These are phyloP conservation scores for Meganola albula DNA, from an alignment of 2,888 invertebrate genomes.

Conservation along the genomic window DNA sequence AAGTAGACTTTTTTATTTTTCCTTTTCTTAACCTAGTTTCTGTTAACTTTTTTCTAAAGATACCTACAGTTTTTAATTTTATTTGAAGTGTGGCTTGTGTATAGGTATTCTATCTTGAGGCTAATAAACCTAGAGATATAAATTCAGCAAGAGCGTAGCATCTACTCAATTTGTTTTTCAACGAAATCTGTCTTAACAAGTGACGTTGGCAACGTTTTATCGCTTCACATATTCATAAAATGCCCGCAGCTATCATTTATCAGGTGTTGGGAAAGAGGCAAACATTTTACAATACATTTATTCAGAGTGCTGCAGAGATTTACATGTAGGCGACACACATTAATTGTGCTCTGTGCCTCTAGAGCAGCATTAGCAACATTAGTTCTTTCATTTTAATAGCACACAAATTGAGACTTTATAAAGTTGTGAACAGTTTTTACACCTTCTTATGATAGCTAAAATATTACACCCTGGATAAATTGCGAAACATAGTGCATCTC, in stretches of 20 bases:
- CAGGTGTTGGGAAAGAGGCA: conserved; percentile 54
- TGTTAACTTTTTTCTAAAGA: too few species aligned
- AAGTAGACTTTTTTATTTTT: too few species aligned
- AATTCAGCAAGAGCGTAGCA: too few species aligned
- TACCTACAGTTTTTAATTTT: too few species aligned
- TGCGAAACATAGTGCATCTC: too few species aligned
- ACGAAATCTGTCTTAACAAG: conserved; percentile 25
- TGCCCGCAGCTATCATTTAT: conserved; percentile 61
- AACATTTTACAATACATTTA: conserved; percentile 61
- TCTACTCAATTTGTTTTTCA: conserved; percentile 20
- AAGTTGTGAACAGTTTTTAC: conserved; percentile 42
- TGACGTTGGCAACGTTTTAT: conserved; percentile 44
- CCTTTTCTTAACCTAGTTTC: too few species aligned
- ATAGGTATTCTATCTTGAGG: too few species aligned
- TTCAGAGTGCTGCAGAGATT: conserved; percentile 52
- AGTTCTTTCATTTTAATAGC: conserved; percentile 33
- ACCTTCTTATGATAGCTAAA: conserved; percentile 41
- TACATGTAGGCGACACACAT: conserved; percentile 49
- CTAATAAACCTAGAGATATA: too few species aligned
- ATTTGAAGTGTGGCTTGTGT: too few species aligned
- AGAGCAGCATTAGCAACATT: conserved; percentile 34
- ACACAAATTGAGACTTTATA: too few species aligned
- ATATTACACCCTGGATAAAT: conserved; percentile 44
- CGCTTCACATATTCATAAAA: conserved; percentile 57
- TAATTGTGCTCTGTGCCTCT: conserved; percentile 46